phyloP scores from a whole-genome alignment of 1,140 invertebrate genomes.

The Calosoma granatense region DNA sequence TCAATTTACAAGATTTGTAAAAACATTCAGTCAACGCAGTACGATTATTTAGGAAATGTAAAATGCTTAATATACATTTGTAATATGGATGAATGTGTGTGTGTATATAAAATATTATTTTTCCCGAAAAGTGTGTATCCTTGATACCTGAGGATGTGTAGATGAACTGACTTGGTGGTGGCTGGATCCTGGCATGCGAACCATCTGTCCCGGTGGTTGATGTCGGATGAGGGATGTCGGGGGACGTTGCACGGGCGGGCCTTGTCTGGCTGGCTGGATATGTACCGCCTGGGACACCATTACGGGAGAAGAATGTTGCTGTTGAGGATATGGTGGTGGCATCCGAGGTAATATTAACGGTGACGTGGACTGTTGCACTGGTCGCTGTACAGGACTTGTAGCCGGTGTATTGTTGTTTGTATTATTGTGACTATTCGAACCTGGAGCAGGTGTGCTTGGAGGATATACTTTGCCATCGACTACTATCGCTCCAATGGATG shows the following conservation, averaged over 20 bases:
- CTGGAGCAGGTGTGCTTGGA: slow-evolving; percentile 20
- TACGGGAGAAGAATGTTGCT: slow-evolving; percentile 6
- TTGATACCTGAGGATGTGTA: slow-evolving; percentile 34
- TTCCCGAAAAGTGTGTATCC: no score
- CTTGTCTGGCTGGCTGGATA: neutral
- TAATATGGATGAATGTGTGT: no score
- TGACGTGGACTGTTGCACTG: no score
- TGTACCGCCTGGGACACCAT: neutral
- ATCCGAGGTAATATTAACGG: slow-evolving; percentile 27
- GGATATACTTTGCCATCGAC: slow-evolving; percentile 62
- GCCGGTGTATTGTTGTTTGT: slow-evolving; percentile 29
- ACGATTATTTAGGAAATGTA: no score
- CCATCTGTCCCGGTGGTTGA: neutral
- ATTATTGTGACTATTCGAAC: slow-evolving; percentile 35
- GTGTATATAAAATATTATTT: no score
- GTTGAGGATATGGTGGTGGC: slow-evolving; percentile 23
- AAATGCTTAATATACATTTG: no score
- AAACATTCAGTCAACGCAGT: no score
- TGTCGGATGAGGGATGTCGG: neutral
- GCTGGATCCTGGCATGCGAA: neutral
- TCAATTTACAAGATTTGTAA: no score
- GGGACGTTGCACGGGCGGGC: neutral
- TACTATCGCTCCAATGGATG: slow-evolving; percentile 61
- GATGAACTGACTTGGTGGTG: slow-evolving; percentile 30
- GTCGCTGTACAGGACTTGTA: slow-evolving; percentile 31